Conservation (phyloP, 1,140 invertebrate species). For the Galleria mellonella region DNA sequence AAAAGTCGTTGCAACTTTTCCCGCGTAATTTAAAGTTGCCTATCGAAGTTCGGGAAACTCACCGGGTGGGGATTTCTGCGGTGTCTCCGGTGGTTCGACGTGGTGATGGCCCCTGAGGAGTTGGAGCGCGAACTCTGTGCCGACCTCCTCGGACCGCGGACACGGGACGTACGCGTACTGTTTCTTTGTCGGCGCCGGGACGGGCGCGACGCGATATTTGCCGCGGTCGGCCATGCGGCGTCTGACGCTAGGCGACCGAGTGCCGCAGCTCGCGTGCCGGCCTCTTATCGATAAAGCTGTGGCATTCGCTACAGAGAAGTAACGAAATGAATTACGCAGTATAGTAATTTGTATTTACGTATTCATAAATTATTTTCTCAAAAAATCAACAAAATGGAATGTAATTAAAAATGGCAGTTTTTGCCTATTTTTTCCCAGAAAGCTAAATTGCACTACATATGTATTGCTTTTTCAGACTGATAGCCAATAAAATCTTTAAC, state of each 20-base stretch:
- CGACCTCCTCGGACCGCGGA: constrained; percentile 75
- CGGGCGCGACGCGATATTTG: constrained; percentile 63
- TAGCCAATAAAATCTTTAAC: too few relatives aligned
- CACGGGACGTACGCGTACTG: constrained; percentile 75
- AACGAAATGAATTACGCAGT: background rate
- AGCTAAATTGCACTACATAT: too few relatives aligned
- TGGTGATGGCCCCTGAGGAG: constrained; percentile 31
- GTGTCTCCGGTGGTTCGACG: constrained; percentile 30
- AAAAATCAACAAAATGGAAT: too few relatives aligned
- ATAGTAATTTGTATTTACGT: too few relatives aligned
- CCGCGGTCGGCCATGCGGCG: constrained; percentile 67
- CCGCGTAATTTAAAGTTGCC: background rate
- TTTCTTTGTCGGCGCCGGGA: constrained; percentile 71
- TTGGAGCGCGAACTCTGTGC: constrained; percentile 61
- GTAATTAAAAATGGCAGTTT: too few relatives aligned
- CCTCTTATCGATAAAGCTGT: constrained; percentile 50
- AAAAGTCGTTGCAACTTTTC: constrained; percentile 8
- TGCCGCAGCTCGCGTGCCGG: constrained; percentile 20
- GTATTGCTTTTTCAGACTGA: too few relatives aligned
- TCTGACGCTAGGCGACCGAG: constrained; percentile 36
- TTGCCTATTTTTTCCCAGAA: too few relatives aligned
- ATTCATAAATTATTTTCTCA: too few relatives aligned
- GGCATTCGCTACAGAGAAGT: constrained; percentile 5
- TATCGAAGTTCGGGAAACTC: constrained; percentile 10
- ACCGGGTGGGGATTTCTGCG: constrained; percentile 45